Evolutionary conservation across 2,113 vertebrate species (phyloP).

Genomic region (Cyphomyrus discorhynchus): DNA sequence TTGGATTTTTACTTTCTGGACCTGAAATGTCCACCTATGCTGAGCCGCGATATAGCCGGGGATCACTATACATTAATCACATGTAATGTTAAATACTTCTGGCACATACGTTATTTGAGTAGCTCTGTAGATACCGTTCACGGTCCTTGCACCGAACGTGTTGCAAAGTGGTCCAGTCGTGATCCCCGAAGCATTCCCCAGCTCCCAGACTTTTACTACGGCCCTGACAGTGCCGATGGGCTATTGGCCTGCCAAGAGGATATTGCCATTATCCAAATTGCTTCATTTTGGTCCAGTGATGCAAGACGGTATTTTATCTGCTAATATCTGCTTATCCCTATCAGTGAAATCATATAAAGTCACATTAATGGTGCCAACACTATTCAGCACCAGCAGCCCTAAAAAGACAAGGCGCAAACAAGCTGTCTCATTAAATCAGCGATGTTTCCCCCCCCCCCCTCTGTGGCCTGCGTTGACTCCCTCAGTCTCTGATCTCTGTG

Average conservation of each 20-base stretch:
- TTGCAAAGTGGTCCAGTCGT: neutral
- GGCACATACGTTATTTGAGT: neutral
- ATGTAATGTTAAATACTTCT: neutral
- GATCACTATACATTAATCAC: neutral
- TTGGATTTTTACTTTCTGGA: too few species aligned
- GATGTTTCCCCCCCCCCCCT: neutral
- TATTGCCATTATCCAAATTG: conserved; percentile 7
- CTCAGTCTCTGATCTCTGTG: neutral
- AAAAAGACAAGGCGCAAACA: neutral
- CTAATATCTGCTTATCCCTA: neutral
- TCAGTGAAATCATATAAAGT: neutral
- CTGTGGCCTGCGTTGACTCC: neutral
- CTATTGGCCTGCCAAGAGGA: neutral
- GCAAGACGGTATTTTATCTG: neutral
- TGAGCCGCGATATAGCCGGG: too few species aligned
- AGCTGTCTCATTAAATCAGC: neutral
- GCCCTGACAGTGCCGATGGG: neutral
- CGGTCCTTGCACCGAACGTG: neutral
- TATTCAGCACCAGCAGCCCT: neutral
- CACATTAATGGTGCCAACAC: neutral
- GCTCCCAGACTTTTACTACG: neutral
- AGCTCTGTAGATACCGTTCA: neutral
- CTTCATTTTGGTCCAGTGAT: neutral
- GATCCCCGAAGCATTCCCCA: neutral
- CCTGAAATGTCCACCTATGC: too few species aligned